These are phyloP conservation scores for Hephaestus fuliginosus DNA, from an alignment of 2,797 vertebrate genomes.

Conservation along the genomic window DNA sequence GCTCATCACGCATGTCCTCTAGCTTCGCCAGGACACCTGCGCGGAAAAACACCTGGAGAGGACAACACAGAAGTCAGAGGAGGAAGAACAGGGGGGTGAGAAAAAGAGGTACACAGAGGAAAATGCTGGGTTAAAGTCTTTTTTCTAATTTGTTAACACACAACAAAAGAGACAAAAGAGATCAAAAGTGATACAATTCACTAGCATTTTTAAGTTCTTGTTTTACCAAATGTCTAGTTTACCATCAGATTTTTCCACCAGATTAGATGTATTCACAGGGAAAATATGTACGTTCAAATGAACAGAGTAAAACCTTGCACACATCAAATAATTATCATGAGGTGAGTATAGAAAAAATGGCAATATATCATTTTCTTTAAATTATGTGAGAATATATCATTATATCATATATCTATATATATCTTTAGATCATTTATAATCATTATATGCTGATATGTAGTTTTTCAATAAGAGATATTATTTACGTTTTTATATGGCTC, in stretches of 20 bases:
- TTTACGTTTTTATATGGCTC: neutral
- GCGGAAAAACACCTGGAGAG: constrained; percentile 80
- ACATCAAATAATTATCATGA: too few species aligned
- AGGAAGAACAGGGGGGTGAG: neutral
- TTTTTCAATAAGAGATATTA: neutral
- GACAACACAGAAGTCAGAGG: neutral
- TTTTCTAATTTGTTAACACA: neutral
- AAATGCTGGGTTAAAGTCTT: neutral
- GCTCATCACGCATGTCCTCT: constrained; percentile 82
- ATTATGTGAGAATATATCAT: too few species aligned
- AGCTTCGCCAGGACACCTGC: constrained; percentile 82
- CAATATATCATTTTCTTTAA: too few species aligned
- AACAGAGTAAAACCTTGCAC: too few species aligned
- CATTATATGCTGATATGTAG: neutral
- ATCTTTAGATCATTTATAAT: too few species aligned
- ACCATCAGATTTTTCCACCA: too few species aligned
- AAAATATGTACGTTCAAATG: too few species aligned
- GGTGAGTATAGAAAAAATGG: too few species aligned
- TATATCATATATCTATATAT: too few species aligned
- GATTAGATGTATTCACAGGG: too few species aligned
- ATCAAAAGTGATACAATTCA: neutral
- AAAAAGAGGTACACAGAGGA: neutral
- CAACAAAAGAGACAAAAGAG: neutral
- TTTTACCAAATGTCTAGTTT: too few species aligned
- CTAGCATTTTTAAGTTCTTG: too few species aligned